Conservation (phyloP, 2,113 vertebrate species). For the Bubo scandiacus region DNA sequence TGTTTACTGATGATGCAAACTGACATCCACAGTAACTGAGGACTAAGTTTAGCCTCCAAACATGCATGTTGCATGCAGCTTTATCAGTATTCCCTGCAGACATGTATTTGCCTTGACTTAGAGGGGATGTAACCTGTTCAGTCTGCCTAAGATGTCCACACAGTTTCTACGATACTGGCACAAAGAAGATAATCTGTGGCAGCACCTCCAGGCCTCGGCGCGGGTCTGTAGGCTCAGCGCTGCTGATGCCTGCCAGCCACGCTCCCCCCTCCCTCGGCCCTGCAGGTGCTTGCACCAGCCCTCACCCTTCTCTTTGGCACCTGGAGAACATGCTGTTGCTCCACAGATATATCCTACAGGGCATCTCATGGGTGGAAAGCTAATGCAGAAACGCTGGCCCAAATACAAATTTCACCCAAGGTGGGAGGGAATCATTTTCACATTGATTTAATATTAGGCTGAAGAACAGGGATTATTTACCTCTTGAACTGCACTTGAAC, state of each 20-base stretch:
- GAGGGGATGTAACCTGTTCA: background rate
- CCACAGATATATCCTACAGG: background rate
- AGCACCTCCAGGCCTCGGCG: background rate
- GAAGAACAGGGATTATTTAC: background rate
- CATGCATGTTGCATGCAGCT: background rate
- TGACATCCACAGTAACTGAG: background rate
- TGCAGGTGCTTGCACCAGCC: background rate
- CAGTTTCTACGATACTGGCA: accelerated
- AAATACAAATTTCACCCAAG: background rate
- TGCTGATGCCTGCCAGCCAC: background rate
- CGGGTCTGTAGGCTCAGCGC: no score
- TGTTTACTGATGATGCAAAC: background rate
- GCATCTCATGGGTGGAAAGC: background rate
- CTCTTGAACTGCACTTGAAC: background rate
- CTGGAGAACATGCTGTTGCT: accelerated
- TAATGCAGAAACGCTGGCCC: background rate
- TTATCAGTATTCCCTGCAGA: background rate
- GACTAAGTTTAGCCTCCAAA: constrained; percentile 5
- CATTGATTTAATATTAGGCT: background rate
- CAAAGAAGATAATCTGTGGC: background rate
- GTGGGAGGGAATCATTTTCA: background rate
- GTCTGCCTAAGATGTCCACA: background rate
- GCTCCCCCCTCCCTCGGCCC: background rate
- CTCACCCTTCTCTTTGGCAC: background rate
- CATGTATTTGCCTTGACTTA: background rate